A percentile compares a stretch with the other conserved stretches of the same genome.
phyloP scores from a whole-genome alignment of 2,113 vertebrate species.

The Shinisaurus crocodilurus region DNA sequence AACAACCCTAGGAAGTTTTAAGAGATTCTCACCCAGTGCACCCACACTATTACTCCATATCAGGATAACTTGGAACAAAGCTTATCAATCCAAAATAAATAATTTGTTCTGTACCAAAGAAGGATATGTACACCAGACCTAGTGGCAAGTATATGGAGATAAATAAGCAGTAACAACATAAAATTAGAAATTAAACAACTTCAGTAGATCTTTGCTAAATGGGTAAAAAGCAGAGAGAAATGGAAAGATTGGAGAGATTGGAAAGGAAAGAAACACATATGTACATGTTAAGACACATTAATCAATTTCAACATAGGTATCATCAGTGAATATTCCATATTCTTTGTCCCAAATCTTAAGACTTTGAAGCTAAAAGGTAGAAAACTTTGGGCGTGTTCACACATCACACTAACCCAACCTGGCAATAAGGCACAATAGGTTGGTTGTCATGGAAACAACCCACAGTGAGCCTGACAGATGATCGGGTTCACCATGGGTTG shows the following conservation, averaged over 20 bases:
- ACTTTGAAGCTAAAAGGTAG: slow-evolving; percentile 26
- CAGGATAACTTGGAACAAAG: slow-evolving; percentile 30
- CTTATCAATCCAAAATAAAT: not conserved
- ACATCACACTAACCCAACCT: no score
- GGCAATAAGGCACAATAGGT: no score
- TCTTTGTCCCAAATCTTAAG: slow-evolving; percentile 20
- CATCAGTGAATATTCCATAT: slow-evolving; percentile 35
- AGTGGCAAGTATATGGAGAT: not conserved
- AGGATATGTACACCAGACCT: slow-evolving; percentile 21
- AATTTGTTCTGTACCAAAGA: slow-evolving; percentile 11
- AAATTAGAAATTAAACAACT: not conserved
- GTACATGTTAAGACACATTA: slow-evolving; percentile 17
- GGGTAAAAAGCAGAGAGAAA: not conserved
- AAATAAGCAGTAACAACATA: not conserved
- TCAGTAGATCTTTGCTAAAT: not conserved
- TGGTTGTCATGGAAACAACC: no score
- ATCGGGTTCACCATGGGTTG: no score
- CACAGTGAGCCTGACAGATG: no score
- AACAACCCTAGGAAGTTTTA: slow-evolving; percentile 16
- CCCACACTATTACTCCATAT: not conserved
- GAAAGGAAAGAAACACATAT: not conserved
- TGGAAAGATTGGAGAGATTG: no score
- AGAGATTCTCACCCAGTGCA: slow-evolving; percentile 12
- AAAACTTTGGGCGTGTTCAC: no score
- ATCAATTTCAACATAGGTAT: slow-evolving; percentile 45